Base-by-base conservation (phyloP, 2,797 vertebrate genomes). In the Syngnathus acus region DNA sequence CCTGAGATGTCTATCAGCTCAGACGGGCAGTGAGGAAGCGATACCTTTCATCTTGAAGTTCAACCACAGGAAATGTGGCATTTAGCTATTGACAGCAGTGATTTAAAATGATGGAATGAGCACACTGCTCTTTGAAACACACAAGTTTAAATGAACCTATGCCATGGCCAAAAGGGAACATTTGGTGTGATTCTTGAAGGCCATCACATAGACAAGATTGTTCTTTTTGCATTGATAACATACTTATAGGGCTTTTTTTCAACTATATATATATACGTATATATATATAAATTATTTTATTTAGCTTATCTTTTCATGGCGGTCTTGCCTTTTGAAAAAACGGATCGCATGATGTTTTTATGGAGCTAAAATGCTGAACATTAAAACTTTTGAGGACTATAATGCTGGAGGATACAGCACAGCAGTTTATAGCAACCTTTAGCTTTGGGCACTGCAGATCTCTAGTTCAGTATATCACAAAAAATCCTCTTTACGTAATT, bases 31-130 rank as follows among this genome's bases (percentile, higher is more conserved):
- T 54, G 72, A 80, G 79, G 81, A 73, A 74, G 76, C 65, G 13
- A 17, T 75, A 79, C 76, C 86, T 88, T 90, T 90, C 82, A 82
- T 89, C 84, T 84, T 82, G 77, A 91, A 84, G 83, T 89, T 87
- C 84, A 87, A 71, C 74, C 79, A 79, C 83, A 89, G 84, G 87
- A 89, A 90, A 83, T 11, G 69, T 65, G 74, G 77, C 79, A 72
- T 82, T 78, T 84, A 78, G 84, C 82, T 77, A 78, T 70, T 72
- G 78, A 83, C 76, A 58, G 75, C 68, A 42, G 71, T 66, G 71
- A 87, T 64, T 64, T 50, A 9, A 39, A 51, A 64, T n/a, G 48
- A 60, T 59, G 76, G 64, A 71, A 71, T 50, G 6, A 48, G 61
- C 69, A 61, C 39, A 9, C 14, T 21, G 7, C 4, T 17, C 13